Percentiles rank a stretch among this genome's conserved stretches.
These are phyloP conservation scores for Elymnias hypermnestra DNA, from an alignment of 1,140 invertebrate genomes.

Conservation along the genomic window DNA sequence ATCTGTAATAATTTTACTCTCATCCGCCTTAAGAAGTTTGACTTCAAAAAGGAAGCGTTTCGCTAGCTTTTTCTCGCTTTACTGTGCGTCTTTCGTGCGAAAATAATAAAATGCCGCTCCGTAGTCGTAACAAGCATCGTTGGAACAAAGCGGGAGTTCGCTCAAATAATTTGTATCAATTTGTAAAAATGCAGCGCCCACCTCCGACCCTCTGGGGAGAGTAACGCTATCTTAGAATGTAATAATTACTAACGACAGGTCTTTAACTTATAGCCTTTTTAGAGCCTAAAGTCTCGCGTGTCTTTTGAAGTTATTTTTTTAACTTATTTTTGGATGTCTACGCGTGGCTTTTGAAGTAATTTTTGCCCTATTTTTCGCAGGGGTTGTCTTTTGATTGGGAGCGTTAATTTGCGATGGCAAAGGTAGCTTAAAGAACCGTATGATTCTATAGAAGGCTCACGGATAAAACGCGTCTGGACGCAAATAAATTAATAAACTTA, in stretches of 20 bases:
- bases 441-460: neutral
- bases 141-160: conserved; percentile 70
- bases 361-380: conserved; percentile 3
- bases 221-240: conserved; percentile 45
- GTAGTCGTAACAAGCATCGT: conserved; percentile 72
- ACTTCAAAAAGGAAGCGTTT: neutral
- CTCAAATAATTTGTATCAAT: conserved; percentile 76
- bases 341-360: conserved; percentile 1
- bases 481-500: no score
- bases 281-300: neutral
- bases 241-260: conserved; percentile 61
- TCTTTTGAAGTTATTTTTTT: conserved; percentile 2
- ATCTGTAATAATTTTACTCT: no score
- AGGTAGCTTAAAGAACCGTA: conserved; percentile 3
- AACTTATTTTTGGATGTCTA: neutral
- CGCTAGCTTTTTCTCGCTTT: conserved; percentile 18
- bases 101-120: conserved; percentile 74
- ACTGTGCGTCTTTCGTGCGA: conserved; percentile 31
- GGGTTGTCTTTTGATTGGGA: conserved; percentile 4
- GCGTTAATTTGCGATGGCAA: conserved; percentile 4
- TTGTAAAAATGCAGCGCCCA: conserved; percentile 71
- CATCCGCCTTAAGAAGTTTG: no score
- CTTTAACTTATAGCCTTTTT: conserved; percentile 19
- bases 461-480: conserved; percentile 1
- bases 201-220: conserved; percentile 27